Percentiles rank a stretch among this genome's conserved stretches.
Conservation (phyloP, 2,113 vertebrate genomes). For the Cyanoderma ruficeps region DNA sequence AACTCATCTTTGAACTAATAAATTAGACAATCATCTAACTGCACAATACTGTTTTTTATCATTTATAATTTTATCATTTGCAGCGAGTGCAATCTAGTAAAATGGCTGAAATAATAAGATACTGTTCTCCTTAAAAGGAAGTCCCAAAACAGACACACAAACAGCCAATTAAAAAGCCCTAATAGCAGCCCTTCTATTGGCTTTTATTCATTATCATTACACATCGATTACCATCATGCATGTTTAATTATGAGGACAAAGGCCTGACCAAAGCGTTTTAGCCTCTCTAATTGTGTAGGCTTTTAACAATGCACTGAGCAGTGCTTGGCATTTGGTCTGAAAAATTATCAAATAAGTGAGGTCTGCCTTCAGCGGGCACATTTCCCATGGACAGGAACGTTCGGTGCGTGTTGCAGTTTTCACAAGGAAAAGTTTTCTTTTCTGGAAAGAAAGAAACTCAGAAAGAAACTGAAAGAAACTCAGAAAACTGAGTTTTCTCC, state of each 20-base stretch:
- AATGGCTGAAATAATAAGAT: constrained; percentile 56
- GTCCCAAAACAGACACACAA: not conserved
- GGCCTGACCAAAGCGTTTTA: constrained; percentile 59
- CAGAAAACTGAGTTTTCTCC: not conserved
- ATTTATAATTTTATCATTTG: constrained; percentile 60
- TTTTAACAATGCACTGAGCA: constrained; percentile 47
- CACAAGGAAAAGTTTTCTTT: not conserved
- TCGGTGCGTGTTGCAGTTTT: not conserved
- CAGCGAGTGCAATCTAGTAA: constrained; percentile 34
- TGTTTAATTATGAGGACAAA: constrained; percentile 65
- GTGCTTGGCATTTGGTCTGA: not conserved
- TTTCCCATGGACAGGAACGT: not conserved
- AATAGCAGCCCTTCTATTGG: constrained; percentile 39
- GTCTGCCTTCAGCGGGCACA: not conserved
- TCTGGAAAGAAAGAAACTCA: too few species aligned
- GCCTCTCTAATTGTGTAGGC: constrained; percentile 9
- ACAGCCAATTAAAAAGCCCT: constrained; percentile 64
- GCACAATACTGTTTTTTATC: constrained; percentile 38
- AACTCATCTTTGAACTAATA: constrained; percentile 25
- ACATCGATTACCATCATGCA: constrained; percentile 65
- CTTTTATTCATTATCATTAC: constrained; percentile 56
- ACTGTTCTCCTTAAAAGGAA: constrained; percentile 36
- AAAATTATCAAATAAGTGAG: not conserved
- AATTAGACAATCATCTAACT: constrained; percentile 32
- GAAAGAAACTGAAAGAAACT: too few species aligned